Conservation (phyloP, 2,888 invertebrate species). For the Sinopyrophorus schimmeli region DNA sequence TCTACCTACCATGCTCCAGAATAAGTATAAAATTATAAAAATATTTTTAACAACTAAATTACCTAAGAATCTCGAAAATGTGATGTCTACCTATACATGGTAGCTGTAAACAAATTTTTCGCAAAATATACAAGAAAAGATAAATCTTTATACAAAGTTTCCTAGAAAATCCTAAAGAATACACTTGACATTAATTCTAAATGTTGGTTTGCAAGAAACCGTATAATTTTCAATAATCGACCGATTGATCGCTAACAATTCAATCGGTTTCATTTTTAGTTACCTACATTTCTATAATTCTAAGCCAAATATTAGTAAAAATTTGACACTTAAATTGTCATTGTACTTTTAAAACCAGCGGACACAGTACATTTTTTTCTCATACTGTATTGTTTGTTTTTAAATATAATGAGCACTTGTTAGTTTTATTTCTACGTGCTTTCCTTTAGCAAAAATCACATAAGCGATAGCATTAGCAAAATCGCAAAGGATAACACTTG, state of each 20-base stretch:
- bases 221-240: too few relatives aligned
- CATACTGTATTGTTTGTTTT: constrained; percentile 1
- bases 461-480: not conserved
- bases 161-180: constrained; percentile 16
- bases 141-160: constrained; percentile 11
- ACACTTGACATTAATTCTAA: constrained; percentile 15
- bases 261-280: constrained; percentile 2
- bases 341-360: constrained; percentile 18
- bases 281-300: constrained; percentile 7
- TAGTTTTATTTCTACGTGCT: not conserved
- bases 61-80: not conserved
- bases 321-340: constrained; percentile 18
- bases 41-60: not conserved
- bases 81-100: not conserved
- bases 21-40: constrained; percentile 3
- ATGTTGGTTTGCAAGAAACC: constrained; percentile 11
- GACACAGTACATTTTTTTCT: too few relatives aligned
- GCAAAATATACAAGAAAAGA: constrained; percentile 1
- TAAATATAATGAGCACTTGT: constrained; percentile 9
- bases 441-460: not conserved
- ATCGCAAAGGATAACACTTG: constrained; percentile 1
- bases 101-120: constrained; percentile 10
- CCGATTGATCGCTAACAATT: too few relatives aligned
- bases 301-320: constrained; percentile 23
- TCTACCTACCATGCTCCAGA: too few relatives aligned